Evolutionary conservation across 2,113 vertebrate genomes (phyloP).

Genomic region (Bufo bufo): DNA sequence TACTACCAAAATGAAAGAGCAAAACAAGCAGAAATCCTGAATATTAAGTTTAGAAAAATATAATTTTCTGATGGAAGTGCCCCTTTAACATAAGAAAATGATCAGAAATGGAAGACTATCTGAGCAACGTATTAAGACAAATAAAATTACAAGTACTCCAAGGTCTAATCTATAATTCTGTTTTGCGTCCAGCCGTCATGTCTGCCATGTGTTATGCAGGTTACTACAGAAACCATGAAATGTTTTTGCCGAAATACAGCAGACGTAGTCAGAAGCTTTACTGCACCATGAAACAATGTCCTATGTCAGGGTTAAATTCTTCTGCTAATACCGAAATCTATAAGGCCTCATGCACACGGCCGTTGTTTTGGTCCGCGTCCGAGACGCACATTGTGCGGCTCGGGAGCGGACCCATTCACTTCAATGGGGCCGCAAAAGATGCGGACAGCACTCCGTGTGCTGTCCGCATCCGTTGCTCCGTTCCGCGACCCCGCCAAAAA

Average conservation of each 20-base stretch:
- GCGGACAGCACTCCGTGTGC: no score
- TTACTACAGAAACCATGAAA: conserved; percentile 60
- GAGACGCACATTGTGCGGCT: no score
- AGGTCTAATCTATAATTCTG: conserved; percentile 29
- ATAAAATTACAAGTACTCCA: conserved; percentile 40
- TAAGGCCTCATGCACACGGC: no score
- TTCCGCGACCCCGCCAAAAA: no score
- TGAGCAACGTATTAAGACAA: not conserved
- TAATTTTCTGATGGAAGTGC: no score
- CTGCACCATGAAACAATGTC: conserved; percentile 10
- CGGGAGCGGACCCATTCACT: no score
- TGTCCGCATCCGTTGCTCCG: no score
- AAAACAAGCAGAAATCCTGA: no score
- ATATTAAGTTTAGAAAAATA: no score
- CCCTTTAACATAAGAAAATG: not conserved
- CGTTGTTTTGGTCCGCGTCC: no score
- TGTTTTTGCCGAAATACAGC: conserved; percentile 60
- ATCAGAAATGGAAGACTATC: conserved; percentile 9
- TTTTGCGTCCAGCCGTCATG: conserved; percentile 59
- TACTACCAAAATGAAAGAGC: no score
- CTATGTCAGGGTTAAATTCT: conserved; percentile 3
- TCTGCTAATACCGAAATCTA: conserved; percentile 2
- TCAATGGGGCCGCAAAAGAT: no score
- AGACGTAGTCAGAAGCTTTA: conserved; percentile 50
- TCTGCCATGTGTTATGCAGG: conserved; percentile 62